Evolutionary conservation across 2,797 vertebrate genomes (phyloP).

Genomic region (Phylloscopus collybita): DNA sequence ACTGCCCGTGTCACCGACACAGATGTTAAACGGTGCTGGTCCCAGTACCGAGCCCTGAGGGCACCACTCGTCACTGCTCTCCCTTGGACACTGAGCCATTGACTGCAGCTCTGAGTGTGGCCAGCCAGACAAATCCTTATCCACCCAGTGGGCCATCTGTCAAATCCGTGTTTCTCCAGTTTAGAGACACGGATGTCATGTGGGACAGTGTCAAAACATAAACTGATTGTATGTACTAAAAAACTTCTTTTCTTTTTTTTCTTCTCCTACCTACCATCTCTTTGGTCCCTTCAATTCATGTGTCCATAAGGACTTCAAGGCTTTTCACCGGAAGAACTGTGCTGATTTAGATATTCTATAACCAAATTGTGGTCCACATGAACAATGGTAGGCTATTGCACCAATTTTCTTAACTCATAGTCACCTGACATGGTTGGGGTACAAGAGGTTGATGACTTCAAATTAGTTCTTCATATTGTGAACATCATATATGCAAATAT

Average conservation of each 20-base stretch:
- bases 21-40: background rate
- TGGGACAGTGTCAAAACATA: background rate
- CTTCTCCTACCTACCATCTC: background rate
- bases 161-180: background rate
- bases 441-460: background rate
- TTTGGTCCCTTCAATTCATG: background rate
- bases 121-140: background rate
- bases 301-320: background rate
- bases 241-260: background rate
- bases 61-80: background rate
- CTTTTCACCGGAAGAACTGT: background rate
- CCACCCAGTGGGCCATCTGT: background rate
- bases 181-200: background rate
- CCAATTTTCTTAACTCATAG: background rate
- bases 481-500: background rate
- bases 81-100: background rate
- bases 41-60: rapidly evolving
- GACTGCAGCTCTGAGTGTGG: background rate
- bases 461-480: background rate
- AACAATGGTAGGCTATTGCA: background rate
- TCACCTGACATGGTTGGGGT: background rate
- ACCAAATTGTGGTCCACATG: background rate
- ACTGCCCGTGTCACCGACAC: rapidly evolving
- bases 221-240: background rate
- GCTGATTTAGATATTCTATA: background rate